Percentiles rank a stretch among this genome's conserved stretches.
phyloP scores from a whole-genome alignment of 2,113 vertebrate genomes.

The Platysternon megacephalum region DNA sequence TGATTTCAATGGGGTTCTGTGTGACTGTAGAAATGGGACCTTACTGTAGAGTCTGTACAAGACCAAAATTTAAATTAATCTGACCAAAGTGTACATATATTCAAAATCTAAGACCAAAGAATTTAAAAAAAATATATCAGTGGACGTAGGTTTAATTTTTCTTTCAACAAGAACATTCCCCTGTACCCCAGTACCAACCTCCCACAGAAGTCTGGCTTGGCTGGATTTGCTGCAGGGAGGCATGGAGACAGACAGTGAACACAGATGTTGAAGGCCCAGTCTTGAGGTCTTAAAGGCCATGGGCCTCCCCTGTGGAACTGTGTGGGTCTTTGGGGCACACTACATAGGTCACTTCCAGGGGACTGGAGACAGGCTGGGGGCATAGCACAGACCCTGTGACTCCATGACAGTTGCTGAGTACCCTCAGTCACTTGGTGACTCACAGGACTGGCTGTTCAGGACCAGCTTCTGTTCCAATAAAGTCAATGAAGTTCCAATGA shows the following conservation, averaged over 20 bases:
- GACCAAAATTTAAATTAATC: neutral
- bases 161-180: neutral
- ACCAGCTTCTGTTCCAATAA: neutral
- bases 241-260: too few species aligned
- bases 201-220: too few species aligned
- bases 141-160: neutral
- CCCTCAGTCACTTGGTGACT: neutral
- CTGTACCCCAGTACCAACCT: neutral
- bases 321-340: too few species aligned
- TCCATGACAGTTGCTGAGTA: neutral
- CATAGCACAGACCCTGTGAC: neutral
- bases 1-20: too few species aligned
- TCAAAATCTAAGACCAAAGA: neutral
- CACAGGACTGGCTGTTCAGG: neutral
- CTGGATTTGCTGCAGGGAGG: too few species aligned
- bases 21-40: too few species aligned
- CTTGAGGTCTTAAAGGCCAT: too few species aligned
- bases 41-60: neutral
- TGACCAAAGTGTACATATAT: neutral
- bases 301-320: too few species aligned
- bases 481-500: neutral
- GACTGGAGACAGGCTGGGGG: too few species aligned
- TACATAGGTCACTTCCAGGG: too few species aligned
- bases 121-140: neutral
- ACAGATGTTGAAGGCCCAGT: too few species aligned